Evolutionary conservation across 2,888 invertebrate species (phyloP), one percentile per base, ranked within the genome.

Genomic region (Carterocephalus palaemon): DNA sequence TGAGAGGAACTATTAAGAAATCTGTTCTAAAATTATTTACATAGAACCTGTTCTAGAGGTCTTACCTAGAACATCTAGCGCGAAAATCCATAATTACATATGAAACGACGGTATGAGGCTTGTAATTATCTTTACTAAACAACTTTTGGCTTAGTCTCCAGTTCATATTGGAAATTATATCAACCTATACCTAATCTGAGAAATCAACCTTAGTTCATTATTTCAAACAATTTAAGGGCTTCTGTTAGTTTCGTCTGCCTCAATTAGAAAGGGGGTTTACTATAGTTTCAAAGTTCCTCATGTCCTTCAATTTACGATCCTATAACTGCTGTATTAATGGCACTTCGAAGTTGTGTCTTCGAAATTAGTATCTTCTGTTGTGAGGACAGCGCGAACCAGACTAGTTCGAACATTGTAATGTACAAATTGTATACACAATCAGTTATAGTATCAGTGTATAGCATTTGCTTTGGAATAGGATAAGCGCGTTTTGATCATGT

Each of bases 261-360:
- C 33, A 46, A 39, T 46, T 39, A 46, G 2, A 13, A 16, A 15
- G 10, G 24, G 28, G 46, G 46, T 46, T 24, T 32, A 46, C 39
- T 32, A 22, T 39, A 46, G 46, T 46, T 39, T 33, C 33, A 33
- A 46, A 28, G 39, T 39, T 26, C 39, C 39, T 31, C 26, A 13
- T 33, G 33, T 46, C 28, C 38, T 33, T 32, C 4, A 10, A 3
- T 26, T 20, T 32, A 10, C 13, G 19, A 24, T 38, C 38, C 24
- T 24, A 38, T 26, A 46, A 33, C 20, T 12, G 7, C 17, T n/a
- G 3, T 32, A 26, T 33, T 41, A 26, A 33, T 8, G 33, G 3
- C 19, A 19, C 13, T 33, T 41, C 13, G 41, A 26, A 19, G 24
- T 19, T 33, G 26, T 31, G 16, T 32, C 6, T 7, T 8, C 5